Base-by-base conservation (phyloP, 2,888 invertebrate genomes). In the Dasysyrphus tricinctus region DNA sequence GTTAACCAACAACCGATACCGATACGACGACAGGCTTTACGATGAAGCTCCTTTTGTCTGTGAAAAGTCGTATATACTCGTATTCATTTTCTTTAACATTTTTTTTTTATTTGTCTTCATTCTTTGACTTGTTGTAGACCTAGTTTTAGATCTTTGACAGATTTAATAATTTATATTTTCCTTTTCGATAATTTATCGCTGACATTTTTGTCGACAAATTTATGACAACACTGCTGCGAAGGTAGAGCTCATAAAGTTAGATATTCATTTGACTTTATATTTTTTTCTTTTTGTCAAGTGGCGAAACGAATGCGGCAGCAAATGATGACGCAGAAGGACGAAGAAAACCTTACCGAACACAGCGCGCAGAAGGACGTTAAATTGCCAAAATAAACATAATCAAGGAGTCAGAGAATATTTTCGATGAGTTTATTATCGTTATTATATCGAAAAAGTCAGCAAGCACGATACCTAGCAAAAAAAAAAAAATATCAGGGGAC, bases 361-460 rank as follows among this genome's bases (percentile, higher is more conserved):
- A 44, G 7, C 59, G 7, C 59, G 14, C 34, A 54, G 42, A 59
- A 70, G 54, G 70, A 74, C 65, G 59, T 73, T 51, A 86, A 86
- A 86, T 86, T 86, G 78, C 82, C 86, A 82, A 82, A 86, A 86
- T 79, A 74, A 86, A 86, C 86, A 86, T 82, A 86, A 86, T 86
- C 86, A 86, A 78, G 63, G 61, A 86, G 79, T 79, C 75, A 65
- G 69, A 42, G 79, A 75, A 73, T 82, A 82, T 82, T 72, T 86
- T 86, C 86, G 86, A 86, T 86, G 86, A 86, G 86, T 86, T 86
- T 86, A 86, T 86, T 86, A 86, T 86, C 82, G 86, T 86, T 82
- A 82, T 86, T 82, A 86, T 79, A 75, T 82, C 79, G 78, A 70
- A 78, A 65, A 65, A 82, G 75, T 79, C 78, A 70, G 82, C 79